Percentiles rank a stretch among this genome's conserved stretches.
Evolutionary conservation across 2,797 vertebrate genomes (phyloP).

Genomic region (Bradypodion pumilum): DNA sequence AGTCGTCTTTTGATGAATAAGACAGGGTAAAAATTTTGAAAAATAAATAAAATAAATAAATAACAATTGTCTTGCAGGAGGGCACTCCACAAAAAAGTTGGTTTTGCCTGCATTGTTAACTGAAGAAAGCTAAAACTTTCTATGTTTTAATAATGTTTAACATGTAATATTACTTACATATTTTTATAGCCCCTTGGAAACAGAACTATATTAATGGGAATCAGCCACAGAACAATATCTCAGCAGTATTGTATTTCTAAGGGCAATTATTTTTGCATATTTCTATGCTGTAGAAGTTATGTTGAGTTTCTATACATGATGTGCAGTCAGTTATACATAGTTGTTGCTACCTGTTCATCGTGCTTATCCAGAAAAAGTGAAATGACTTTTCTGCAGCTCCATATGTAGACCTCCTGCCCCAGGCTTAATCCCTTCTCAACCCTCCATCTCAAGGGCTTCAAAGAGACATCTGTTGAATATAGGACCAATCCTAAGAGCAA

Average conservation of each 20-base stretch:
- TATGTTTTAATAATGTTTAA: slow-evolving; percentile 19
- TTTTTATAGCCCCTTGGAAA: background rate
- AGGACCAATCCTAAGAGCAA: no score
- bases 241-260: background rate
- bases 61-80: slow-evolving; percentile 54
- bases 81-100: slow-evolving; percentile 56
- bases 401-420: background rate
- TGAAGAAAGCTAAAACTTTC: slow-evolving; percentile 27
- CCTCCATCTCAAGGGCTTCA: background rate
- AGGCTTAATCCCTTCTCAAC: background rate
- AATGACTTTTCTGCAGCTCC: background rate
- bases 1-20: no score
- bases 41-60: no score
- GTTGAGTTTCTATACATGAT: background rate
- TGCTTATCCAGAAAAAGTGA: background rate
- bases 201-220: background rate
- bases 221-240: background rate
- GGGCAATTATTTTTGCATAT: background rate
- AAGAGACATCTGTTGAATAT: background rate
- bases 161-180: background rate
- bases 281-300: background rate
- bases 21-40: no score
- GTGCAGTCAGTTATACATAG: background rate
- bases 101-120: slow-evolving; percentile 56
- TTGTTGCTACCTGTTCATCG: no score